Evolutionary conservation across 2,888 invertebrate genomes (phyloP).

Genomic region (Pseudolycoriella hygida): DNA sequence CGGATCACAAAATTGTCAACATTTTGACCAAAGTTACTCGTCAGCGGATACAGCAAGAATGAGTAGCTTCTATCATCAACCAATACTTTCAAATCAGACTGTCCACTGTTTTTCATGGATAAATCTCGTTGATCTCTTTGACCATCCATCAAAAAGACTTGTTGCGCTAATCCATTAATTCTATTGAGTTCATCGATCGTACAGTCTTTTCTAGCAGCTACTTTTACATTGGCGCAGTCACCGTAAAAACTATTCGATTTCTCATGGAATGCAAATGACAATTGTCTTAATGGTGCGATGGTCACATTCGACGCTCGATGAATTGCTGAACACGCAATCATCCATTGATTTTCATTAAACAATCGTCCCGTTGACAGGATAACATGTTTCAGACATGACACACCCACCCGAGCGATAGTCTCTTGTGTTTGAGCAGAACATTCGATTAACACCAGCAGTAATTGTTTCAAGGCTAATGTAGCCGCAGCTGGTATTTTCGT

Average conservation of each 20-base stretch:
- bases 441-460: constrained; percentile 71
- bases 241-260: constrained; percentile 91
- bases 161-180: constrained; percentile 74
- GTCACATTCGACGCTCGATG: constrained; percentile 75
- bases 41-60: constrained; percentile 67
- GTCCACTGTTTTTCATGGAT: constrained; percentile 11
- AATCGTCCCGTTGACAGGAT: constrained; percentile 69
- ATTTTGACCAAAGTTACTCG: constrained; percentile 49
- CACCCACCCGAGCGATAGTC: constrained; percentile 76
- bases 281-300: constrained; percentile 68
- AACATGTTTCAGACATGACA: constrained; percentile 76
- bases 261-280: constrained; percentile 78
- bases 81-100: constrained; percentile 27
- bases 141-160: constrained; percentile 55
- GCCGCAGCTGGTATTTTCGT: constrained; percentile 39
- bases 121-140: constrained; percentile 21
- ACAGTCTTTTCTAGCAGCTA: constrained; percentile 78
- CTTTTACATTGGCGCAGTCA: constrained; percentile 80
- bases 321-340: constrained; percentile 62
- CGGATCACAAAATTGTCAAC: constrained; percentile 62
- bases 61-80: constrained; percentile 77
- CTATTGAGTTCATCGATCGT: constrained; percentile 68
- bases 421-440: constrained; percentile 82
- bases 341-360: constrained; percentile 71
- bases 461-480: constrained; percentile 69